Conservation (phyloP, 2,113 vertebrate species). For the Syngnathus scovelli region DNA sequence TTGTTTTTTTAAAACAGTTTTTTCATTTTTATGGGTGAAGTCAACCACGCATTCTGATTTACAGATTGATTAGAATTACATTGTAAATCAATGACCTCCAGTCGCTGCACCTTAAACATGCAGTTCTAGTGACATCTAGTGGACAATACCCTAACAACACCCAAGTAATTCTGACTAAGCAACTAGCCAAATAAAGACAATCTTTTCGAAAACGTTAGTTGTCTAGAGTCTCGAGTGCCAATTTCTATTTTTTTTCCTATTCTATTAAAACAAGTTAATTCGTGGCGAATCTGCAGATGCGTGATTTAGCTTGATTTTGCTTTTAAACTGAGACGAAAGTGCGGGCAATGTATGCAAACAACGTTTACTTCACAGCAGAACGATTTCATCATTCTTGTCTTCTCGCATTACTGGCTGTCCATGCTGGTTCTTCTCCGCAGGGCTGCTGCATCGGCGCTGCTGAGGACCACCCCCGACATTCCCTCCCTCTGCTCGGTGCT, state of each 20-base stretch:
- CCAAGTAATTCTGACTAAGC: background rate
- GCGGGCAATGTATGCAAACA: background rate
- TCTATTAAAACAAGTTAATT: background rate
- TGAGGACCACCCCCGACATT: constrained; percentile 57
- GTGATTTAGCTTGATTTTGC: background rate
- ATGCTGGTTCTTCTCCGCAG: constrained; percentile 59
- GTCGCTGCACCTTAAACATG: background rate
- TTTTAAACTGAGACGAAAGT: constrained; percentile 55
- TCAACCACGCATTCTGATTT: background rate
- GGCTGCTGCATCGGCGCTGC: constrained; percentile 60
- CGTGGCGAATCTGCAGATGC: constrained; percentile 37
- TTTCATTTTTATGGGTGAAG: background rate
- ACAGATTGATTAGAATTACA: background rate
- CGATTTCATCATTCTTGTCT: constrained; percentile 75
- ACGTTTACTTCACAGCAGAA: constrained; percentile 36
- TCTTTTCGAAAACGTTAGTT: background rate
- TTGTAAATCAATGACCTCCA: background rate
- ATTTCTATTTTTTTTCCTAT: background rate
- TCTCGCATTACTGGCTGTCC: constrained; percentile 47
- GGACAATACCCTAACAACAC: background rate
- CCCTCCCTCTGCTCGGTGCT: constrained; percentile 34
- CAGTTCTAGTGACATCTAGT: background rate
- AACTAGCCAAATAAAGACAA: background rate
- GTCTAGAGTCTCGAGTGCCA: no score
- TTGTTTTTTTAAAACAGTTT: no score